Conservation (phyloP, 2,113 vertebrate genomes). For the Hippocampus zosterae region DNA sequence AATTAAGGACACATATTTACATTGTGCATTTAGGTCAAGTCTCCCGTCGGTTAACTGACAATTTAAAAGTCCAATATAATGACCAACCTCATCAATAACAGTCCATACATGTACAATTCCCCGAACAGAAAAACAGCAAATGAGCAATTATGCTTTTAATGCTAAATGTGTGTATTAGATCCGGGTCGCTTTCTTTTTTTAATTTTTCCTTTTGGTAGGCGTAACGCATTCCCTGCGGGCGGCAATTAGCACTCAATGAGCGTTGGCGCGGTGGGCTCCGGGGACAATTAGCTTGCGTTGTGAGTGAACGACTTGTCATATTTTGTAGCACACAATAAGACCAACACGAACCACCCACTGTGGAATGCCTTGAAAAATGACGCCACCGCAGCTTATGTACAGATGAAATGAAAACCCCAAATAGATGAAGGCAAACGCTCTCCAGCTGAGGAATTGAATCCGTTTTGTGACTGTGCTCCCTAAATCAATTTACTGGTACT, state of each 20-base stretch:
- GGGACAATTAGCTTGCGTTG: constrained; percentile 59
- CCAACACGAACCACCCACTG: constrained; percentile 47
- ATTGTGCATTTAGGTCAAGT: constrained; percentile 18
- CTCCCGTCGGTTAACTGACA: constrained; percentile 28
- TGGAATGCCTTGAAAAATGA: constrained; percentile 58
- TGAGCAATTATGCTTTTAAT: constrained; percentile 39
- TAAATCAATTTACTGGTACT: too few relatives aligned
- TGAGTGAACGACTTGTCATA: constrained; percentile 57
- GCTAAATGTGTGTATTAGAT: not conserved
- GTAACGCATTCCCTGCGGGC: constrained; percentile 47
- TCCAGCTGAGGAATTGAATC: not conserved
- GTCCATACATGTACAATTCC: constrained; percentile 1
- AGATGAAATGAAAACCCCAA: not conserved
- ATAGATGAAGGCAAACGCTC: not conserved
- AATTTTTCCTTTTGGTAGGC: constrained; percentile 6
- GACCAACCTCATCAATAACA: constrained; percentile 31
- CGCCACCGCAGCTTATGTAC: constrained; percentile 27
- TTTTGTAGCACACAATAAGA: constrained; percentile 56
- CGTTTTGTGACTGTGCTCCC: not conserved
- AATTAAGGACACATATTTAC: constrained; percentile 1
- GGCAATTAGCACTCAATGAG: constrained; percentile 62
- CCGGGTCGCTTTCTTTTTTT: constrained; percentile 9
- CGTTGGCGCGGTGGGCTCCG: constrained; percentile 31
- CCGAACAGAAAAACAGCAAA: not conserved
- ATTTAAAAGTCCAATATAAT: constrained; percentile 35